Evolutionary conservation across 1,140 invertebrate species (phyloP), one percentile per base, ranked within the genome.

Genomic region (Drosophila burlai): DNA sequence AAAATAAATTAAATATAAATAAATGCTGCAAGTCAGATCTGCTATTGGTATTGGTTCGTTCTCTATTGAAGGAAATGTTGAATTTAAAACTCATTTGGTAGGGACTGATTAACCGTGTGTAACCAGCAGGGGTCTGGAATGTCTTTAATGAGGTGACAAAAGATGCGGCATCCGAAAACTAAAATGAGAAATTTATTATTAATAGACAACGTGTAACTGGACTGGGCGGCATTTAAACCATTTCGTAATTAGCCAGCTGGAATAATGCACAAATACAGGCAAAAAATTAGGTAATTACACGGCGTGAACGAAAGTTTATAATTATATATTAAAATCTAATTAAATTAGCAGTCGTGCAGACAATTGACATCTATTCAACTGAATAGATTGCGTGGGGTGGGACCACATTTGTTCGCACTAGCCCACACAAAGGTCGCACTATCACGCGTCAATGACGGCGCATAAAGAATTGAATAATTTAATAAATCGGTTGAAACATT

Each of bases 301-400:
- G 26, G 57, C 49, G 63, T 61, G 68, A 38, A 73, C 68, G 60
- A 71, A 50, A 67, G 52, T 72, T 62, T 43, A 63, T 68, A 79
- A 89, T 85, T 81, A 90, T 80, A 84, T 76, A 90, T 89, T 89
- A 72, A 89, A 90, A 90, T 85, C 85, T 85, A 90, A 89, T 89
- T 90, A 90, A 89, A 89, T 89, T 85, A 89, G 78, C 78, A 62
- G 74, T 63, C 69, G 57, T 66, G 40, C 78, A 63, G 74, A 66
- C 66, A 89, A 90, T 79, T 81, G 74, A 79, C 69, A 81, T 34
- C 50, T 52, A 90, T 64, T 63, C 71, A 62, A 46, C 52, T 77
- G 57, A 60, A 76, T 47, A 75, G 47, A 11, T 4, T 29, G n/a
- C 29, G 4, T 13, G 18, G 16, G 15, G 21, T 43, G 24, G 58